A percentile compares a stretch with the other conserved stretches of the same genome.
phyloP scores from a whole-genome alignment of 2,113 vertebrate genomes.

The Hassar affinis region DNA sequence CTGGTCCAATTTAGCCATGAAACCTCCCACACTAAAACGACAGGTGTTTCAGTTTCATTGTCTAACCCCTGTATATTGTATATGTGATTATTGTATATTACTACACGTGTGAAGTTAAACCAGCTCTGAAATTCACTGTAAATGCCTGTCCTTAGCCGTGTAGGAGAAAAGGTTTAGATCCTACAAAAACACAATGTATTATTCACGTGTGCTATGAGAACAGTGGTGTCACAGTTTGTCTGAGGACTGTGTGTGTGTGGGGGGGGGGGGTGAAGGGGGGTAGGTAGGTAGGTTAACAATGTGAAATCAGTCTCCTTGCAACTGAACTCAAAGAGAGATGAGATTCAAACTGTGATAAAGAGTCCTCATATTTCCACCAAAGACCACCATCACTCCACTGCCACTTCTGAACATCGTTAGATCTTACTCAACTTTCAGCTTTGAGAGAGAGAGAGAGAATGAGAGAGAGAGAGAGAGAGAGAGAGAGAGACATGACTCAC shows the following conservation, averaged over 20 bases:
- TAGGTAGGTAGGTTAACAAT: too few species aligned
- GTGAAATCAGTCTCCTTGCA: not conserved
- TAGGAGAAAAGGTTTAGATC: not conserved
- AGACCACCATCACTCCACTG: slow-evolving; percentile 13
- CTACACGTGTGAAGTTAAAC: not conserved
- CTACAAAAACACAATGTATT: not conserved
- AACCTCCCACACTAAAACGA: too few species aligned
- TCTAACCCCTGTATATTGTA: too few species aligned
- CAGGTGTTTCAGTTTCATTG: too few species aligned
- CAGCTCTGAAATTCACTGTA: not conserved
- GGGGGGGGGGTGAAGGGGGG: too few species aligned
- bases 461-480: slow-evolving; percentile 6
- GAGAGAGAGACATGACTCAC: not conserved
- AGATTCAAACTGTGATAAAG: not conserved
- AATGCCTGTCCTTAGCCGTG: too few species aligned
- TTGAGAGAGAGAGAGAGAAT: not conserved
- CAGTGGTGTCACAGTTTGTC: not conserved
- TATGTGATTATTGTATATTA: not conserved
- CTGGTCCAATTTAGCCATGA: too few species aligned
- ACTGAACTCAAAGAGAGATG: not conserved
- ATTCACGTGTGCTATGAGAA: not conserved
- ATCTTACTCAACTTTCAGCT: not conserved
- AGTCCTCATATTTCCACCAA: not conserved
- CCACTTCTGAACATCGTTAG: not conserved
- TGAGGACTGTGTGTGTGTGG: not conserved